Conservation (phyloP, 92 coral and sea anemone genomes). For the Paramuricea clavata region DNA sequence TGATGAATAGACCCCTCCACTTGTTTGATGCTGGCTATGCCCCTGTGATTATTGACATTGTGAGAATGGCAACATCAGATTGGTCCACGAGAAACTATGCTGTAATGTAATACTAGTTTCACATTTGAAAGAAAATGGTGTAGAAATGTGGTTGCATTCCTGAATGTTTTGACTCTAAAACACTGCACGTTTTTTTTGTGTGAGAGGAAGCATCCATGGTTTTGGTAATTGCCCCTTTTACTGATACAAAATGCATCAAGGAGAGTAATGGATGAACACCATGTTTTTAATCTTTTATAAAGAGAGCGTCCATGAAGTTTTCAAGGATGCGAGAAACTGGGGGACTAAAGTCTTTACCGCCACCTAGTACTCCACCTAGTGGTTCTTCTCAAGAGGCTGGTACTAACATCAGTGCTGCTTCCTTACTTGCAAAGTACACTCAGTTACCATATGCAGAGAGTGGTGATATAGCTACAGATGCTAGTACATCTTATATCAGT, state of each 20-base stretch:
- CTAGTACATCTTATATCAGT: conserved; percentile 26
- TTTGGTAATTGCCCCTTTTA: too few relatives aligned
- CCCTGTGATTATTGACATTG: too few relatives aligned
- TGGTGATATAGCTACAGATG: conserved; percentile 30
- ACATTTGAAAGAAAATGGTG: too few relatives aligned
- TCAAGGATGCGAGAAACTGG: conserved; percentile 42
- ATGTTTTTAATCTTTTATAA: not conserved
- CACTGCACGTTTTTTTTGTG: too few relatives aligned
- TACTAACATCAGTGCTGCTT: not conserved
- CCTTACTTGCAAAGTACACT: conserved; percentile 28
- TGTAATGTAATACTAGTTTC: too few relatives aligned
- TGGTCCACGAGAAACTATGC: too few relatives aligned
- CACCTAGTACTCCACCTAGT: not conserved
- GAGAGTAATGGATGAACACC: not conserved
- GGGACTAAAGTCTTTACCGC: not conserved
- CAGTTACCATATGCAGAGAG: conserved; percentile 37
- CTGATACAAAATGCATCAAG: not conserved
- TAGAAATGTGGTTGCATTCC: too few relatives aligned
- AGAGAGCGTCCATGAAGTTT: conserved; percentile 15
- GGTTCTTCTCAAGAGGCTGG: conserved; percentile 6
- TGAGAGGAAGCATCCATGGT: too few relatives aligned
- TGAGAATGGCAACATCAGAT: too few relatives aligned
- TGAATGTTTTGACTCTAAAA: too few relatives aligned
- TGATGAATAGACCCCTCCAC: too few relatives aligned
- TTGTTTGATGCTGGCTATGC: too few relatives aligned